Evolutionary conservation across 2,113 vertebrate genomes (phyloP).

Genomic region (Psilopogon haemacephalus): DNA sequence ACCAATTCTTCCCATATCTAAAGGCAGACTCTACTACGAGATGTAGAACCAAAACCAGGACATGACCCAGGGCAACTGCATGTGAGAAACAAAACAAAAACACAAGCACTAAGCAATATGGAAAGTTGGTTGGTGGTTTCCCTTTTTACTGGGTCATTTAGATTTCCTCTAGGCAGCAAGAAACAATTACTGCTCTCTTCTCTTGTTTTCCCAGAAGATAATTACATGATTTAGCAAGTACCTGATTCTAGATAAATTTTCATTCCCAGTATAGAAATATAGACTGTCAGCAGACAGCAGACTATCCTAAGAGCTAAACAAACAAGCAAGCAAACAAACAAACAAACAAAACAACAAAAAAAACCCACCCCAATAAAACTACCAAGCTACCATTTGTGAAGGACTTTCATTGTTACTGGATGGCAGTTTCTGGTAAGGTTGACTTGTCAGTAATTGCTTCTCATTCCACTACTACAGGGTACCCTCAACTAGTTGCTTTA

Average conservation of each 20-base stretch:
- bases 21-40: neutral
- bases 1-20: neutral
- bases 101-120: neutral
- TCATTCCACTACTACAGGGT: neutral
- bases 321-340: neutral
- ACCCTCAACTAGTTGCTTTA: neutral
- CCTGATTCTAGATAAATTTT: conserved; percentile 6
- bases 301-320: neutral
- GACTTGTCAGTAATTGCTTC: neutral
- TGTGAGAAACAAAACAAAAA: neutral
- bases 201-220: neutral
- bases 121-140: neutral
- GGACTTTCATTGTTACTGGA: neutral
- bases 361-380: neutral
- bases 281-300: neutral
- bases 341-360: neutral
- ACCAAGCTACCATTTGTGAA: neutral
- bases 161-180: neutral
- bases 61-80: neutral
- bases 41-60: neutral
- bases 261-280: neutral
- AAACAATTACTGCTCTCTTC: neutral
- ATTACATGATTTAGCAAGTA: neutral
- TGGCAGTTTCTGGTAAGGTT: neutral
- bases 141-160: conserved; percentile 24